Evolutionary conservation across 1,140 invertebrate species (phyloP).

Genomic region (Conus ventricosus): DNA sequence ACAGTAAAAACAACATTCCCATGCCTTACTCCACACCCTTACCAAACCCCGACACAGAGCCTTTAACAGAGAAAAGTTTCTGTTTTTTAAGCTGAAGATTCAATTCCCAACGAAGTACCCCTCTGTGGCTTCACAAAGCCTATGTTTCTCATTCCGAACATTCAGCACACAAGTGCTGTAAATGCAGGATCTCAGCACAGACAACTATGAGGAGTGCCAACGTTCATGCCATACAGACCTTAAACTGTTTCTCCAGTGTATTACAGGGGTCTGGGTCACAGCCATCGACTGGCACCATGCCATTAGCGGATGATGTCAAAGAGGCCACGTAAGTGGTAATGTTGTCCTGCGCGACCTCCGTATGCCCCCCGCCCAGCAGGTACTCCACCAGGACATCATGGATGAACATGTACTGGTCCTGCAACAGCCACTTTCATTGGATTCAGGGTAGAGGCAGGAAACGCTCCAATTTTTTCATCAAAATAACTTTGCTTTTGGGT

Average conservation of each 20-base stretch:
- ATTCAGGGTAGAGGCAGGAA: not conserved
- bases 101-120: too few species aligned
- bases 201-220: not conserved
- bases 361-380: slow-evolving; percentile 89
- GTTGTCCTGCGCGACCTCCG: slow-evolving; percentile 83
- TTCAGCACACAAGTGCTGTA: too few species aligned
- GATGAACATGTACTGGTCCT: slow-evolving; percentile 98
- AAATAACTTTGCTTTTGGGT: not conserved
- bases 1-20: too few species aligned
- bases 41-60: too few species aligned
- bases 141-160: too few species aligned
- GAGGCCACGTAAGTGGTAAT: slow-evolving; percentile 78
- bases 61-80: too few species aligned
- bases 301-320: slow-evolving; percentile 39
- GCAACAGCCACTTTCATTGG: slow-evolving; percentile 70
- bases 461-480: too few species aligned
- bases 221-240: slow-evolving; percentile 42
- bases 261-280: slow-evolving; percentile 8
- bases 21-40: too few species aligned
- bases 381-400: slow-evolving; percentile 96
- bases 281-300: not conserved
- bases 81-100: too few species aligned
- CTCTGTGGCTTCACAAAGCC: too few species aligned
- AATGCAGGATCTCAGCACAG: not conserved
- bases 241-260: slow-evolving; percentile 62